Evolutionary conservation across 2,113 vertebrate genomes (phyloP).

Genomic region (Terrapene triunguis): DNA sequence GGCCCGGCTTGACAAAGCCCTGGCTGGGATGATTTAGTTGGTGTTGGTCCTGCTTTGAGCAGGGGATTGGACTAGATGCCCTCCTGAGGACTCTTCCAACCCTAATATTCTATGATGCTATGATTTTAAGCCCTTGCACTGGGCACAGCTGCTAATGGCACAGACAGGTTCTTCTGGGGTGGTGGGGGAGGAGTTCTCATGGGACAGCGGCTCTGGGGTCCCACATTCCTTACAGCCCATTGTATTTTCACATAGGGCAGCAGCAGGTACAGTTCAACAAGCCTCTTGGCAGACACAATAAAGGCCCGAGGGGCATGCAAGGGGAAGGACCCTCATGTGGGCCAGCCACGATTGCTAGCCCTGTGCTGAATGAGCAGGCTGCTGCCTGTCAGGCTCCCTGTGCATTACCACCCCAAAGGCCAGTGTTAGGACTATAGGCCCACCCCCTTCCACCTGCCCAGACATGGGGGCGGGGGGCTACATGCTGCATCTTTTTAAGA

Average conservation of each 20-base stretch:
- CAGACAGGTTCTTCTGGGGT: not conserved
- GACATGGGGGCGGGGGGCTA: not conserved
- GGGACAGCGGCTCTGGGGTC: not conserved
- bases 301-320: too few species aligned
- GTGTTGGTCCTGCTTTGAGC: too few species aligned
- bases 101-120: too few species aligned
- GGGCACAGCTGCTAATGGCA: not conserved
- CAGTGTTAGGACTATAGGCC: not conserved
- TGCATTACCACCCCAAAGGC: not conserved
- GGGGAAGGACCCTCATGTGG: too few species aligned
- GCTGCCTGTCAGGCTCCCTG: not conserved
- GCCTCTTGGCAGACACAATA: not conserved
- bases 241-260: not conserved
- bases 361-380: not conserved
- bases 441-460: not conserved
- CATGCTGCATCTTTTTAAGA: not conserved
- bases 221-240: not conserved
- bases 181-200: not conserved
- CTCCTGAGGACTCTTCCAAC: too few species aligned
- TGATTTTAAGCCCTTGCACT: not conserved
- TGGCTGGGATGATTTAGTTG: too few species aligned
- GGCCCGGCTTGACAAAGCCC: too few species aligned
- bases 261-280: not conserved
- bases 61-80: too few species aligned
- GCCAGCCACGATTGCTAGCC: not conserved